These are phyloP conservation scores for Zaprionus camerounensis DNA, from an alignment of 1,140 invertebrate species.

Conservation along the genomic window DNA sequence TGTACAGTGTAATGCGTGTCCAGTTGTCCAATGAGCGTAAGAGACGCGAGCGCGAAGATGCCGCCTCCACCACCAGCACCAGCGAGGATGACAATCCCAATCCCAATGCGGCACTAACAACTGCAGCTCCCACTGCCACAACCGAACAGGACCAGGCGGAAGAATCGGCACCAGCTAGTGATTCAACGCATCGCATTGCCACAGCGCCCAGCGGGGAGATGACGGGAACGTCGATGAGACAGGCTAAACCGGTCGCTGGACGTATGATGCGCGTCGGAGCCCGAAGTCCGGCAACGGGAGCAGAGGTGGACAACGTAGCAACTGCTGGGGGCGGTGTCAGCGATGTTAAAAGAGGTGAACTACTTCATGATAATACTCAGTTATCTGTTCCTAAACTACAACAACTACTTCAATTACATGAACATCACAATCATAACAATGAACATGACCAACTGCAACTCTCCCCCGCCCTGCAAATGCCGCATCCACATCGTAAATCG, in stretches of 20 bases:
- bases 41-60: neutral
- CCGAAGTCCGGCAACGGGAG: too few species aligned
- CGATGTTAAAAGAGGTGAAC: conserved; percentile 49
- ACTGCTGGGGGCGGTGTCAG: neutral
- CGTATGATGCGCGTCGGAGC: too few species aligned
- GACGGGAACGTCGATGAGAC: too few species aligned
- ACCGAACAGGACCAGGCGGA: neutral
- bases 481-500: too few species aligned
- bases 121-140: neutral
- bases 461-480: too few species aligned
- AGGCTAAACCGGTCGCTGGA: too few species aligned
- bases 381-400: neutral
- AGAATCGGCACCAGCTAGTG: neutral
- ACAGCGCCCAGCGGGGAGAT: too few species aligned
- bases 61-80: too few species aligned
- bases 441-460: conserved; percentile 4
- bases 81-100: too few species aligned
- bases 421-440: neutral
- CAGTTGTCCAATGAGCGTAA: conserved; percentile 27
- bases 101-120: neutral
- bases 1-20: conserved; percentile 83
- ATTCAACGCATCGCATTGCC: neutral
- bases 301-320: neutral
- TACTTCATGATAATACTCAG: conserved; percentile 16
- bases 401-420: conserved; percentile 17